These are phyloP conservation scores for Melieria picta DNA, from an alignment of 2,888 invertebrate genomes.

Conservation along the genomic window DNA sequence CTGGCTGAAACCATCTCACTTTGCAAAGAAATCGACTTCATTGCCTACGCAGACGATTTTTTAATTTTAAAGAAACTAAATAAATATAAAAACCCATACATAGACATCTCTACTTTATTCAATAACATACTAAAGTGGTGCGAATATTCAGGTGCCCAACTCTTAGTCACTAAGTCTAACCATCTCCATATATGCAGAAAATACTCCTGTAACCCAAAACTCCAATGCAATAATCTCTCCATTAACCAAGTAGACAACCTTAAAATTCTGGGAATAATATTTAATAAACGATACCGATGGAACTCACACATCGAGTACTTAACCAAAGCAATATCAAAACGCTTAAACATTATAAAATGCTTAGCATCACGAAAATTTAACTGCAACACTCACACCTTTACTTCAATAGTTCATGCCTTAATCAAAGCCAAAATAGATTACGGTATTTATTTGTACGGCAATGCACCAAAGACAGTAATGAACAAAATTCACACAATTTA, in stretches of 20 bases:
- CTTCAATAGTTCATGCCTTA: too few relatives aligned
- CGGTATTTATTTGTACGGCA: too few relatives aligned
- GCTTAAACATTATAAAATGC: not conserved
- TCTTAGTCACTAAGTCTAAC: too few relatives aligned
- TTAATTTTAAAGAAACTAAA: not conserved
- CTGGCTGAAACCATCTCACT: not conserved
- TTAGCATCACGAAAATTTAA: not conserved
- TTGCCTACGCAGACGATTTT: not conserved
- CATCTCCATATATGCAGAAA: too few relatives aligned
- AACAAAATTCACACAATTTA: too few relatives aligned
- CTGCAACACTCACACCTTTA: too few relatives aligned
- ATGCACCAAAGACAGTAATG: too few relatives aligned
- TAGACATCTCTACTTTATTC: conserved; percentile 1
- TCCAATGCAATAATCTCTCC: too few relatives aligned
- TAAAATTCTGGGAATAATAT: not conserved
- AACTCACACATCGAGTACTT: not conserved
- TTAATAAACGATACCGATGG: not conserved
- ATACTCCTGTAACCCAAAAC: too few relatives aligned
- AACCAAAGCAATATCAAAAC: conserved; percentile 2
- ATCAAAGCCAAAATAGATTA: too few relatives aligned
- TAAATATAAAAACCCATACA: not conserved
- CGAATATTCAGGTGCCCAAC: too few relatives aligned
- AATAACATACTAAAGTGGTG: not conserved
- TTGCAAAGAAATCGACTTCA: not conserved
- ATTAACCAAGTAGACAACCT: too few relatives aligned